Conservation (phyloP, 2,797 vertebrate species). For the Syngnathus acus region DNA sequence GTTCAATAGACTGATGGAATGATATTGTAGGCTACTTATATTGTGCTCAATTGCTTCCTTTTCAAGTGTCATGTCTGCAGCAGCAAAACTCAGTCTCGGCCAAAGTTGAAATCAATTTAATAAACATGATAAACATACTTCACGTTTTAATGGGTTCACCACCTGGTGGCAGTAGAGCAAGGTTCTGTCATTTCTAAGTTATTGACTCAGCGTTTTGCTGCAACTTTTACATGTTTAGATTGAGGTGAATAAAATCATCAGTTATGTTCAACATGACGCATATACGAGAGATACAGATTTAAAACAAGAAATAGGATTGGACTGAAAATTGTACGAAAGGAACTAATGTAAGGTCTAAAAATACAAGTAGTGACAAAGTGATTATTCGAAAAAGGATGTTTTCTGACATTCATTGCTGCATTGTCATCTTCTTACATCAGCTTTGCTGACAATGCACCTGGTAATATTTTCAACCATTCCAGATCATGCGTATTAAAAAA, state of each 20-base stretch:
- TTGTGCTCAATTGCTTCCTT: not conserved
- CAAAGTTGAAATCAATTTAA: not conserved
- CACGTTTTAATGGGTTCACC: not conserved
- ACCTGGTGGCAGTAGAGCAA: not conserved
- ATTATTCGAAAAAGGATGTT: no score
- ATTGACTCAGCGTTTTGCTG: not conserved
- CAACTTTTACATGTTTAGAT: no score
- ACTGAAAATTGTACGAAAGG: no score
- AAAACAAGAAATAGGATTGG: no score
- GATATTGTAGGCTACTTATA: not conserved
- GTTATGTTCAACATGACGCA: not conserved
- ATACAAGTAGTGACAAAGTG: no score
- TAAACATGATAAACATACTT: not conserved
- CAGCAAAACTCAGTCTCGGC: not conserved
- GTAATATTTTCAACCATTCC: no score
- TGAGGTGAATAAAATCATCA: not conserved
- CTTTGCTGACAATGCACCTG: no score
- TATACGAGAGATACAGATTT: not conserved
- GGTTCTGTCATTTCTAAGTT: not conserved
- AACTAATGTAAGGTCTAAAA: no score
- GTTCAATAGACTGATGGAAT: slow-evolving; percentile 4
- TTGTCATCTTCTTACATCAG: no score
- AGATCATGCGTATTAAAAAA: no score
- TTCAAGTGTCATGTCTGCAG: not conserved
- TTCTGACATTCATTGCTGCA: no score